Base-by-base conservation (phyloP, 2,888 invertebrate species). In the Drosophila demipolita region DNA sequence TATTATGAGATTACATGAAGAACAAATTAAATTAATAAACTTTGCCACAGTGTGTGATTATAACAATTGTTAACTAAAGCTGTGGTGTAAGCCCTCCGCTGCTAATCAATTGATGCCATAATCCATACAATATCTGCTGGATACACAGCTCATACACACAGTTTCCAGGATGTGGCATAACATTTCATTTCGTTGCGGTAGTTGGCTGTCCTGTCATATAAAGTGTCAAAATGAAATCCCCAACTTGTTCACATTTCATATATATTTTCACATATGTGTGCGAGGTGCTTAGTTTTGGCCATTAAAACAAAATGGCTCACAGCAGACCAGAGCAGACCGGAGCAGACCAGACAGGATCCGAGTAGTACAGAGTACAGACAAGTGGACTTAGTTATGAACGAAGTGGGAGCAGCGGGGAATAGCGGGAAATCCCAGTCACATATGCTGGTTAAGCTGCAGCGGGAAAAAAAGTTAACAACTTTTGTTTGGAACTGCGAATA, bases 191-290 rank as follows among this genome's bases (percentile, higher is more conserved):
- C 48, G 64, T 67, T 67, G 64, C 9, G 40, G 42, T 48, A 36
- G 29, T 69, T 65, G 61, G 36, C 36, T 58, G 48, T 54, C 57
- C 59, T 32, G 52, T 49, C 50, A 59, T 54, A 65, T 64, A 68
- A 79, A 75, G 80, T 83, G 86, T 80, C 83, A 85, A 76, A 76
- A 72, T 73, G 49, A 65, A 85, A 71, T 54, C 66, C 53, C 53
- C 36, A 82, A 76, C 68, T 74, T 68, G 74, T 70, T 68, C 61
- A 73, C 68, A 68, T 61, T 40, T 55, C 63, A 72, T 63, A 29
- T 29, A 83, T 57, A 67, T 54, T 50, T 57, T n/a, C 32, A 36
- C 58, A 48, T 60, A 35, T 76, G 60, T 80, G 78, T 76, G 55
- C 29, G 55, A 64, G 64, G 60, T 80, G 66, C 81, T 80, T 76